Percentiles rank a stretch among this genome's conserved stretches.
Conservation (phyloP, 1,140 invertebrate species). For the Trichonephila clavata region DNA sequence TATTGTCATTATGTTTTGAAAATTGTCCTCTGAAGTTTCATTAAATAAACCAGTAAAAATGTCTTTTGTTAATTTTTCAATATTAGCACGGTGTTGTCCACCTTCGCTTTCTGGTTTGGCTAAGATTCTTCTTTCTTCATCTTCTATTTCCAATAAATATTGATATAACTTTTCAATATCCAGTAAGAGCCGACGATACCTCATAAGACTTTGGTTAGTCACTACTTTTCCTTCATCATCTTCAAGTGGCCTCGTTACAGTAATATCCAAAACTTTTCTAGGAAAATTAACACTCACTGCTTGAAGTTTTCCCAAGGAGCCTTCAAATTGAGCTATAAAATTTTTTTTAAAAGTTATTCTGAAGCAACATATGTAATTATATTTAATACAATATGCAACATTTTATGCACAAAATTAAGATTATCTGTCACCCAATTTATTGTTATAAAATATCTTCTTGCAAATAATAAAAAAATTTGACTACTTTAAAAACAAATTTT, state of each 20-base stretch:
- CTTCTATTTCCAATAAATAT: conserved; percentile 78
- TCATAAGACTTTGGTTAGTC: conserved; percentile 80
- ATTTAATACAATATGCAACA: no score
- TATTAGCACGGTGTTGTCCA: conserved; percentile 69
- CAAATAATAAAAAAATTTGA: no score
- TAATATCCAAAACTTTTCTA: conserved; percentile 93
- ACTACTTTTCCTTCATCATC: conserved; percentile 79
- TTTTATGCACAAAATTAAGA: no score
- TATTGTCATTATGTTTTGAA: conserved; percentile 67
- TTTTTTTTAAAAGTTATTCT: no score
- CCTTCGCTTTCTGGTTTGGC: conserved; percentile 77
- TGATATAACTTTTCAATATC: conserved; percentile 78
- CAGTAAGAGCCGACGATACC: conserved; percentile 70
- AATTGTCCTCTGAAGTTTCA: conserved; percentile 60
- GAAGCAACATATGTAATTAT: no score
- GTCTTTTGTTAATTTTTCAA: conserved; percentile 70
- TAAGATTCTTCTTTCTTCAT: conserved; percentile 82
- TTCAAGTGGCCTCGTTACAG: conserved; percentile 81
- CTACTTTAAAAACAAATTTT: no score
- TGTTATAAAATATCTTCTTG: no score
- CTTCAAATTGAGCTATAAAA: conserved; percentile 89
- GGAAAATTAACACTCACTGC: conserved; percentile 88
- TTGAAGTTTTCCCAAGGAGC: conserved; percentile 92
- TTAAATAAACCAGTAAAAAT: conserved; percentile 76
- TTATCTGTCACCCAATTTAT: no score